These are phyloP conservation scores for Phragmatobia fuliginosa DNA, from an alignment of 2,888 invertebrate species.

Conservation along the genomic window DNA sequence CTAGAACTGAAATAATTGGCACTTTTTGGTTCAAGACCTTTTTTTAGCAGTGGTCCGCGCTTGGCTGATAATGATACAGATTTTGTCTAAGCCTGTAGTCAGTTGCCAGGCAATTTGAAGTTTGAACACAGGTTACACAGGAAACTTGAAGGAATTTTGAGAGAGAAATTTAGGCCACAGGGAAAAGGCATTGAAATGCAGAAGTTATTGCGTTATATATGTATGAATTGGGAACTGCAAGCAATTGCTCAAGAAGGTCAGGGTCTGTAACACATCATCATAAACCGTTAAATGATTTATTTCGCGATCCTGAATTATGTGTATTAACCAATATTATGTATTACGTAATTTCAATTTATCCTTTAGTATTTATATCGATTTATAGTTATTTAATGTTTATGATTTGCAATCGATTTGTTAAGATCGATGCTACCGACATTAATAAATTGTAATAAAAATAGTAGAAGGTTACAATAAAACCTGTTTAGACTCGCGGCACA, in stretches of 20 bases:
- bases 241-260: background rate
- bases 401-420: background rate
- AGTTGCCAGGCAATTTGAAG: background rate
- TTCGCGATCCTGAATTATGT: background rate
- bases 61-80: too few species aligned
- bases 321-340: background rate
- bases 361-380: background rate
- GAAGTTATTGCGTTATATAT: background rate
- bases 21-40: too few species aligned
- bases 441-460: constrained; percentile 4
- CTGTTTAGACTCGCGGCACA: constrained; percentile 52
- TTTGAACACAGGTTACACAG: background rate
- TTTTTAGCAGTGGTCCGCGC: too few species aligned
- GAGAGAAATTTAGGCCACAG: background rate
- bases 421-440: background rate
- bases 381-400: background rate
- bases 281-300: background rate
- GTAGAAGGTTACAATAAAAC: constrained; percentile 40
- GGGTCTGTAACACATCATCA: background rate
- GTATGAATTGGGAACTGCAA: background rate
- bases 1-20: too few species aligned
- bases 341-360: background rate
- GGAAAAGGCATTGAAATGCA: background rate
- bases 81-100: background rate
- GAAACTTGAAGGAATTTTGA: background rate